A percentile compares a stretch with the other conserved stretches of the same genome.
phyloP scores from a whole-genome alignment of 1,140 invertebrate genomes.

The Sycobia sp. region DNA sequence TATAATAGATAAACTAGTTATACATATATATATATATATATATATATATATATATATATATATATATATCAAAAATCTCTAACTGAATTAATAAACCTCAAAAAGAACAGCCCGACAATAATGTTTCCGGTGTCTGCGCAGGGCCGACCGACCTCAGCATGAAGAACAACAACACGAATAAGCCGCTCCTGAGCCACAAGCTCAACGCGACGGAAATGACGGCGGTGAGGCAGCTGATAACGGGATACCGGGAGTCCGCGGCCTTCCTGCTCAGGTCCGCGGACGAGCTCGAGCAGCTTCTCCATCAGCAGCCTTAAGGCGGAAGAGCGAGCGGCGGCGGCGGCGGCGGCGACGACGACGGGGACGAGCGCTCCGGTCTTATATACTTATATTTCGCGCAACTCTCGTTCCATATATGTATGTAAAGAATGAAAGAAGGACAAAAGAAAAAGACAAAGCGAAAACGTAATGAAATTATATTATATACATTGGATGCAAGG shows the following conservation, averaged over 20 bases:
- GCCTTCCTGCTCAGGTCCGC: constrained; percentile 93
- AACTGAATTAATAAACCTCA: too few relatives aligned
- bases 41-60: too few relatives aligned
- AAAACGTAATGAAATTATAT: too few relatives aligned
- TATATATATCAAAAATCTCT: too few relatives aligned
- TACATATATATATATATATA: too few relatives aligned
- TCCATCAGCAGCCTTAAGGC: constrained; percentile 70
- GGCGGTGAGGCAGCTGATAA: constrained; percentile 91
- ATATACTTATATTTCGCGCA: constrained; percentile 11
- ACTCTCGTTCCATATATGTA: not conserved
- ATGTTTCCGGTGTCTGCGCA: constrained; percentile 51
- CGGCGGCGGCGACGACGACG: constrained; percentile 6
- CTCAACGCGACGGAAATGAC: constrained; percentile 88
- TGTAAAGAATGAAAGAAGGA: too few relatives aligned
- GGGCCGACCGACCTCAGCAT: constrained; percentile 80
- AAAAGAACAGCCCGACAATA: not conserved
- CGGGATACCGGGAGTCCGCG: constrained; percentile 93
- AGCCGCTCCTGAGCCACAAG: constrained; percentile 78
- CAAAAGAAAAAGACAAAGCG: too few relatives aligned
- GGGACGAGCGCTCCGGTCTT: not conserved
- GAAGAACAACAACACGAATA: constrained; percentile 69
- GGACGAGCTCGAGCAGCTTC: constrained; percentile 90
- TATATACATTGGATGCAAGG: too few relatives aligned
- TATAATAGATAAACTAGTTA: too few relatives aligned
- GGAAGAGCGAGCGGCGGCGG: not conserved